A percentile compares a stretch with the other conserved stretches of the same genome.
These are phyloP conservation scores for Mionectes olivaceus DNA, from an alignment of 2,797 vertebrate genomes.

Conservation along the genomic window DNA sequence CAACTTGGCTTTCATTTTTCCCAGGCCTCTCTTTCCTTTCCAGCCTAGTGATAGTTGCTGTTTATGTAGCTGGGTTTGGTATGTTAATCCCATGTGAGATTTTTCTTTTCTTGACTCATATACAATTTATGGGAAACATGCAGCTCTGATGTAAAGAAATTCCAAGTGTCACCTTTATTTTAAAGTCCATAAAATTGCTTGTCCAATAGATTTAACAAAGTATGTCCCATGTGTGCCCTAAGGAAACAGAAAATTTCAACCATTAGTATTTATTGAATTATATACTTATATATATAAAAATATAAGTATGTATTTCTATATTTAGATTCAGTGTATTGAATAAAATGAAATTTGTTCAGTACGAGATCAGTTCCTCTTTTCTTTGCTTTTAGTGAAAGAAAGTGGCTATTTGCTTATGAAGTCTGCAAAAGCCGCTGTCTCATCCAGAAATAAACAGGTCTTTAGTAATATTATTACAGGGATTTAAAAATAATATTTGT, in stretches of 20 bases:
- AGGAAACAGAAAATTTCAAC: neutral
- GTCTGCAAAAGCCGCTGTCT: neutral
- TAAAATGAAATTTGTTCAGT: neutral
- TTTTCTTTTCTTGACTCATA: slow-evolving; percentile 1
- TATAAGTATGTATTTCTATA: neutral
- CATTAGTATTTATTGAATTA: neutral
- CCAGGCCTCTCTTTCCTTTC: neutral
- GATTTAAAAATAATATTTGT: neutral
- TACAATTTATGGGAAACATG: neutral
- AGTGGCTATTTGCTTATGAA: neutral
- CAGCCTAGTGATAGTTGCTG: neutral
- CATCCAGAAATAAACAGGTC: neutral
- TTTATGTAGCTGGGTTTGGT: slow-evolving; percentile 17
- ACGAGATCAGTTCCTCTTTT: neutral
- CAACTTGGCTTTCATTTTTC: neutral
- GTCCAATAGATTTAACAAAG: neutral
- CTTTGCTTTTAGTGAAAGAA: neutral
- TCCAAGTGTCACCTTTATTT: neutral
- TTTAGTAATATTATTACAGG: neutral
- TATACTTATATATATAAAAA: neutral
- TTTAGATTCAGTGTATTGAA: neutral
- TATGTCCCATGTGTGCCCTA: neutral
- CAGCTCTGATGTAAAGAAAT: neutral
- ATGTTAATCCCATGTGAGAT: neutral
- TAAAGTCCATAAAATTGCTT: neutral